phyloP scores from a whole-genome alignment of 2,797 vertebrate species.

The Sarcoramphus papa region DNA sequence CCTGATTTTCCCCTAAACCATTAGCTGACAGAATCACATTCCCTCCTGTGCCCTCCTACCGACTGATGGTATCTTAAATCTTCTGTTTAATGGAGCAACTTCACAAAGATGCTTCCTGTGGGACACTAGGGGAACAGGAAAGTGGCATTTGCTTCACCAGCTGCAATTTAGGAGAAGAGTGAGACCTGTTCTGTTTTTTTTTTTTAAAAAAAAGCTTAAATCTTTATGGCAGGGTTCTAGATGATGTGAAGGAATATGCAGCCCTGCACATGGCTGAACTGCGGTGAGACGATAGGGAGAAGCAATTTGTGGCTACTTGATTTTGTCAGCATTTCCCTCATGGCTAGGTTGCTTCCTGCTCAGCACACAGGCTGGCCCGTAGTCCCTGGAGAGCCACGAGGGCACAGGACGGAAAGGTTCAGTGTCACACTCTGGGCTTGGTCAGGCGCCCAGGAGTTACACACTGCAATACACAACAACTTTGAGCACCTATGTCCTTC shows the following conservation, averaged over 20 bases:
- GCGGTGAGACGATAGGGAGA: background rate
- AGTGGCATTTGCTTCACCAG: background rate
- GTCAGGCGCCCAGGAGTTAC: background rate
- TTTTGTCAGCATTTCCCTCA: background rate
- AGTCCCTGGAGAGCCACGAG: background rate
- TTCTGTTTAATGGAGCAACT: constrained; percentile 28
- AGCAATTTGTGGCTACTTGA: background rate
- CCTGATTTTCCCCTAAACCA: background rate
- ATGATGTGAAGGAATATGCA: background rate
- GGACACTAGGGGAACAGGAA: background rate
- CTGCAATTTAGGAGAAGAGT: background rate
- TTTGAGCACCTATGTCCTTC: background rate
- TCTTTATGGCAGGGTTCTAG: background rate
- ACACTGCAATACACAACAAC: background rate
- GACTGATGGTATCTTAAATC: constrained; percentile 7
- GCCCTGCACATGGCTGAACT: background rate
- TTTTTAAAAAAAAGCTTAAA: background rate
- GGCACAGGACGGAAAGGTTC: background rate
- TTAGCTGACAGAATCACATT: background rate
- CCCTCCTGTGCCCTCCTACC: background rate
- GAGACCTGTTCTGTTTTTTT: background rate
- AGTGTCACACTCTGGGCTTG: background rate
- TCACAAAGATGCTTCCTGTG: constrained; percentile 17
- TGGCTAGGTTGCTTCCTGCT: background rate
- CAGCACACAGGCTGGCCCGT: background rate